Evolutionary conservation across 1,140 invertebrate species (phyloP), one percentile per base, ranked within the genome.

Genomic region (Sipha flava): DNA sequence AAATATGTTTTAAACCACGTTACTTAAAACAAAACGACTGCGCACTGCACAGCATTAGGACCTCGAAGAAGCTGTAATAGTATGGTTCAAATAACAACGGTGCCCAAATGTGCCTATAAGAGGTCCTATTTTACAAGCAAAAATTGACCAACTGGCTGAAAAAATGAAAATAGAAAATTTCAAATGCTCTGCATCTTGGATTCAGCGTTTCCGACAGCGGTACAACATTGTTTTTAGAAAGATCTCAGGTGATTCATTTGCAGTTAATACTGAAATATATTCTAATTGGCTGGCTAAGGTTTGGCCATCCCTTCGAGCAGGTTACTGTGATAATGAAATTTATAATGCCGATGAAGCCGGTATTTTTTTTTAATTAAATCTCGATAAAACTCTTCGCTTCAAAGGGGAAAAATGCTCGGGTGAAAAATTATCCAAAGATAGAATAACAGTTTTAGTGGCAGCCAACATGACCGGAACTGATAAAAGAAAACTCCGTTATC

Each of bases 401-500:
- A 59, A n/a, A n/a, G 6, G 26, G 7, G 54, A 59, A 29, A 9
- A 59, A 59, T 59, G 26, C n/a, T n/a, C n/a, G n/a, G n/a, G n/a
- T n/a, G n/a, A n/a, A n/a, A n/a, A n/a, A n/a, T n/a, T n/a, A n/a
- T 82, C 79, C 6, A 86, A 86, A 82, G 84, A 86, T 49, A 72
- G 85, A 37, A 59, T 86, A 1, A 87, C n/a, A n/a, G 82, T 85
- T 34, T 52, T 86, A 31, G 81, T 86, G n/a, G n/a, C n/a, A n/a
- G n/a, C n/a, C n/a, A n/a, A n/a, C n/a, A n/a, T n/a, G n/a, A n/a
- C n/a, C n/a, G n/a, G n/a, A n/a, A n/a, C n/a, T n/a, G n/a, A n/a
- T n/a, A n/a, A n/a, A n/a, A n/a, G n/a, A n/a, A n/a, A 2, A 82
- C 73, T 80, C 62, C 47, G n/a, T n/a, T n/a, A n/a, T n/a, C n/a